Percentiles rank a stretch among this genome's conserved stretches.
These are phyloP conservation scores for Halcyon badia DNA, from an alignment of 2,797 vertebrate species.

Conservation along the genomic window DNA sequence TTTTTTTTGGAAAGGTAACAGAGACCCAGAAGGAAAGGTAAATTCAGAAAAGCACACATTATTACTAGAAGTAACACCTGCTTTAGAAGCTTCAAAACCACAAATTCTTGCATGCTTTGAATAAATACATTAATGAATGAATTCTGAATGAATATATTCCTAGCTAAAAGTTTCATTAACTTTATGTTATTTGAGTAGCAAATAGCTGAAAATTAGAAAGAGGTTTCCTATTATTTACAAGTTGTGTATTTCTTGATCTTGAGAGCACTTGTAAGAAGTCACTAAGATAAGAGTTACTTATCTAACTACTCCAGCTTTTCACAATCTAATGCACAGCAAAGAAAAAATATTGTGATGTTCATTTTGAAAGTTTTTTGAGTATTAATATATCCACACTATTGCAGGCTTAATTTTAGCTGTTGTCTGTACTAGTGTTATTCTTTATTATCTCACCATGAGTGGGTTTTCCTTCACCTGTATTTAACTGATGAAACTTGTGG, in stretches of 20 bases:
- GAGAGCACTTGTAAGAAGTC: background rate
- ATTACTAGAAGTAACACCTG: background rate
- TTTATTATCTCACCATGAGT: background rate
- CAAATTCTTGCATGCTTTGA: background rate
- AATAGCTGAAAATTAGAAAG: background rate
- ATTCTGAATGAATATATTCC: background rate
- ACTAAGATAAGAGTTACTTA: background rate
- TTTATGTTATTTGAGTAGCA: background rate
- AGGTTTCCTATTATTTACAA: background rate
- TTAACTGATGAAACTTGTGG: background rate
- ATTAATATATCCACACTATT: background rate
- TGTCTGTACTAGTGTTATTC: background rate
- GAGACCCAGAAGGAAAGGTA: background rate
- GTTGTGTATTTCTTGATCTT: background rate
- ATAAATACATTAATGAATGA: background rate
- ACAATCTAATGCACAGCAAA: background rate
- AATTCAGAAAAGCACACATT: background rate
- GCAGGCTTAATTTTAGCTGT: background rate
- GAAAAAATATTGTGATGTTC: background rate
- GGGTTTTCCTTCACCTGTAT: background rate
- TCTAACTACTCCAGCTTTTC: background rate
- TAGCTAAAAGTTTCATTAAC: background rate
- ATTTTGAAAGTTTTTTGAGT: background rate
- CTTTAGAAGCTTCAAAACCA: background rate
- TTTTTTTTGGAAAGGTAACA: background rate